A percentile compares a stretch with the other conserved stretches of the same genome.
phyloP scores from a whole-genome alignment of 2,797 vertebrate species.

The Momotus momota region DNA sequence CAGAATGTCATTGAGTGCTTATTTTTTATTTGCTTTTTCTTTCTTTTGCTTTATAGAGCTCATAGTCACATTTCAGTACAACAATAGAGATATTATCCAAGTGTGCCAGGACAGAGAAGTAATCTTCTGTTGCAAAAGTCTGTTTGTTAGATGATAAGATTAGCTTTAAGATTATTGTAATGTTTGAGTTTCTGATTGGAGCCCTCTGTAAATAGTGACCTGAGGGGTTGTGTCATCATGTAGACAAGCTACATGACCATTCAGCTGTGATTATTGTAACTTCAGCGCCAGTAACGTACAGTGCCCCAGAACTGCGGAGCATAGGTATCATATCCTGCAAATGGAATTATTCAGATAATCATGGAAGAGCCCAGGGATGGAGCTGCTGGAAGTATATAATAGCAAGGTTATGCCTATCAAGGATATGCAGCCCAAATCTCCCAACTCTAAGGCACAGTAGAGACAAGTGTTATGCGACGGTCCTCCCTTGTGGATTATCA shows the following conservation, averaged over 20 bases:
- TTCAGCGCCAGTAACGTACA: background rate
- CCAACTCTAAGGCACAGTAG: background rate
- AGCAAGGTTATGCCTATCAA: constrained; percentile 16
- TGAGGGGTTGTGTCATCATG: background rate
- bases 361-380: background rate
- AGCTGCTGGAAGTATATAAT: background rate
- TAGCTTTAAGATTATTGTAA: constrained; percentile 5
- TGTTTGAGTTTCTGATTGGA: background rate
- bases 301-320: background rate
- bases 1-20: background rate
- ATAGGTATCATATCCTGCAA: constrained; percentile 49
- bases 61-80: background rate
- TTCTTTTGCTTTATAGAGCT: background rate
- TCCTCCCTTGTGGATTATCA: background rate
- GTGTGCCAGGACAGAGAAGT: background rate
- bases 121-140: background rate
- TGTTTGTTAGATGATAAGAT: background rate
- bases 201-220: constrained; percentile 20
- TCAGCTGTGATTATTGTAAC: constrained; percentile 23
- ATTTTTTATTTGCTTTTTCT: background rate
- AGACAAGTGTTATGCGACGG: background rate
- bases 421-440: constrained; percentile 15
- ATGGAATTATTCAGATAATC: constrained; percentile 52
- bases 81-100: background rate
- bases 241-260: background rate